phyloP scores from a whole-genome alignment of 2,888 invertebrate species.

The Cyclophora albipunctata region DNA sequence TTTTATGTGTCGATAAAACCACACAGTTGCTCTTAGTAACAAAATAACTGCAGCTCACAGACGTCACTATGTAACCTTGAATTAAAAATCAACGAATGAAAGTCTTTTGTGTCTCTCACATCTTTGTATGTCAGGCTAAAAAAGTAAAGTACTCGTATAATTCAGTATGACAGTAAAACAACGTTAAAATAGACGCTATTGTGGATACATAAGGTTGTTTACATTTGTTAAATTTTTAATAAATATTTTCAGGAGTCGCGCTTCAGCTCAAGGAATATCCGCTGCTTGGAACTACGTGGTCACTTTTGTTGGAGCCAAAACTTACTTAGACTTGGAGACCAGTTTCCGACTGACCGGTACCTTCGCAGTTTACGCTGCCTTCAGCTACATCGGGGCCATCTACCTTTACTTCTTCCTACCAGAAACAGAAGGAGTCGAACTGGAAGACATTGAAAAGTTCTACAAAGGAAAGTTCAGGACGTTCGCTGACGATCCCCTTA shows the following conservation, averaged over 20 bases:
- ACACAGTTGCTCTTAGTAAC: too few species aligned
- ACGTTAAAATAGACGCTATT: too few species aligned
- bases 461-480: slow-evolving; percentile 46
- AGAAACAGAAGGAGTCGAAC: slow-evolving; percentile 66
- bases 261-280: slow-evolving; percentile 63
- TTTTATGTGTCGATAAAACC: too few species aligned
- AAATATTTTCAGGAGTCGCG: slow-evolving; percentile 49
- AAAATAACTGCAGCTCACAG: too few species aligned
- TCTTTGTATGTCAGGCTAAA: too few species aligned
- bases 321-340: slow-evolving; percentile 59
- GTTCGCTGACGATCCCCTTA: slow-evolving; percentile 51
- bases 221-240: too few species aligned
- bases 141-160: too few species aligned
- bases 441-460: slow-evolving; percentile 64
- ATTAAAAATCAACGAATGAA: too few species aligned
- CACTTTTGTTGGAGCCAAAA: slow-evolving; percentile 64
- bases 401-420: slow-evolving; percentile 66
- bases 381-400: slow-evolving; percentile 56
- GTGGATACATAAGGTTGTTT: too few species aligned
- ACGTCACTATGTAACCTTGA: too few species aligned
- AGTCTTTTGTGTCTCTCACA: too few species aligned
- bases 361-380: slow-evolving; percentile 60
- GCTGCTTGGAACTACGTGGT: slow-evolving; percentile 67
- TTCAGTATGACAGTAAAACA: too few species aligned
- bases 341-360: slow-evolving; percentile 55